Conservation (phyloP, 2,113 vertebrate genomes). For the Tachysurus vachellii region DNA sequence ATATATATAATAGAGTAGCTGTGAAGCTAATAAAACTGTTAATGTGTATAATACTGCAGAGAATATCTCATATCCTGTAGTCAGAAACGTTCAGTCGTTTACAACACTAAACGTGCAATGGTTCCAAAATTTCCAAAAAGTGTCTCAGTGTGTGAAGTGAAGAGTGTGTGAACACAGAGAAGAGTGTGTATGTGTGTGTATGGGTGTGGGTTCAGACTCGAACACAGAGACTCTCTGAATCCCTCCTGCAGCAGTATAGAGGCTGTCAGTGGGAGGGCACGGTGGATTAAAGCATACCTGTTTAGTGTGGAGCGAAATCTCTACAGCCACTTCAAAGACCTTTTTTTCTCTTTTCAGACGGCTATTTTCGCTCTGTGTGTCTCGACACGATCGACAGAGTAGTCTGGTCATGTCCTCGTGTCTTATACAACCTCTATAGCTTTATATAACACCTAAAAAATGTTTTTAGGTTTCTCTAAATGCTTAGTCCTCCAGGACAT, state of each 20-base stretch:
- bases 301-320: constrained; percentile 35
- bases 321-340: constrained; percentile 57
- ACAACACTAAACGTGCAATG: not conserved
- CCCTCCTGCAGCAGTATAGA: constrained; percentile 1
- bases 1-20: not conserved
- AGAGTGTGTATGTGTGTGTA: not conserved
- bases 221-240: not conserved
- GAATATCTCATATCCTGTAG: not conserved
- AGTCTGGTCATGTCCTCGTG: constrained; percentile 48
- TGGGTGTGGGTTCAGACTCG: not conserved
- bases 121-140: not conserved
- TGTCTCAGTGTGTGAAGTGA: not conserved
- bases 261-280: constrained; percentile 13
- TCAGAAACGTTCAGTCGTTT: not conserved
- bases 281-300: constrained; percentile 58
- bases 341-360: not conserved
- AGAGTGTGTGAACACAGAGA: not conserved
- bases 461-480: not conserved
- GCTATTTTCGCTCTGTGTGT: constrained; percentile 32
- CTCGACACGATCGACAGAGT: constrained; percentile 46
- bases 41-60: not conserved
- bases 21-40: not conserved
- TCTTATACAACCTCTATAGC: constrained; percentile 1
- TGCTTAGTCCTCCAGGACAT: not conserved
- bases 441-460: not conserved